phyloP scores from a whole-genome alignment of 2,797 vertebrate species.

The Enteromius viviparus region DNA sequence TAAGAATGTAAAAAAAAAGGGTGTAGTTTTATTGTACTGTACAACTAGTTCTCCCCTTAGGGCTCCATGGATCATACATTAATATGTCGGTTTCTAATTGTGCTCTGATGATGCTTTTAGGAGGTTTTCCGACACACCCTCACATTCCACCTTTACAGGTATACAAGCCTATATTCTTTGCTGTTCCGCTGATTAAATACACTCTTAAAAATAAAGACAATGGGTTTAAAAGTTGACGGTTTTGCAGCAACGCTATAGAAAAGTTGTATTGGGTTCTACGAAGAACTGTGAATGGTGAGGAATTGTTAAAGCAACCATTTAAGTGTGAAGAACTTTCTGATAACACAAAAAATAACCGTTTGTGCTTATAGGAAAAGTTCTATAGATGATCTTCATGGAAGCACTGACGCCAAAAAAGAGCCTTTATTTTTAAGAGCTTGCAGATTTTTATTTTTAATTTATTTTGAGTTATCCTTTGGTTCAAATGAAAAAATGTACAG shows the following conservation, averaged over 20 bases:
- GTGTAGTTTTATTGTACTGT: conserved; percentile 25
- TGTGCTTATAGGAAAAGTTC: neutral
- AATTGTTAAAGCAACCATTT: neutral
- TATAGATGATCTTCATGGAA: neutral
- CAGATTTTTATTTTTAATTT: too few relatives aligned
- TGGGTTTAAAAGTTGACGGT: neutral
- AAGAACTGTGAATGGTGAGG: neutral
- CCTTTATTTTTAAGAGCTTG: neutral
- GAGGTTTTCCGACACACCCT: conserved; percentile 23
- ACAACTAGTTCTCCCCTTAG: conserved; percentile 37
- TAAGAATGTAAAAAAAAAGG: neutral
- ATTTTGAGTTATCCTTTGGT: neutral
- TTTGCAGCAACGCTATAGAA: neutral
- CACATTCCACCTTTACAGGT: conserved; percentile 18
- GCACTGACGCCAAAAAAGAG: neutral
- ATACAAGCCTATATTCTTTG: neutral
- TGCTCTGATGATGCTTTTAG: neutral
- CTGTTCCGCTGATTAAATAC: neutral
- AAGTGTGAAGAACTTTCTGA: neutral
- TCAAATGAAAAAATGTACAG: neutral
- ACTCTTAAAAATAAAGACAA: neutral
- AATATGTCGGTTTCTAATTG: neutral
- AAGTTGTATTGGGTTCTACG: neutral
- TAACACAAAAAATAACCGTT: neutral
- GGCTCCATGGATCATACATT: neutral